These are phyloP conservation scores for Diacarnus erythraeanus DNA, from an alignment of 37 sponge, comb jelly and placozoan genomes.

Conservation along the genomic window DNA sequence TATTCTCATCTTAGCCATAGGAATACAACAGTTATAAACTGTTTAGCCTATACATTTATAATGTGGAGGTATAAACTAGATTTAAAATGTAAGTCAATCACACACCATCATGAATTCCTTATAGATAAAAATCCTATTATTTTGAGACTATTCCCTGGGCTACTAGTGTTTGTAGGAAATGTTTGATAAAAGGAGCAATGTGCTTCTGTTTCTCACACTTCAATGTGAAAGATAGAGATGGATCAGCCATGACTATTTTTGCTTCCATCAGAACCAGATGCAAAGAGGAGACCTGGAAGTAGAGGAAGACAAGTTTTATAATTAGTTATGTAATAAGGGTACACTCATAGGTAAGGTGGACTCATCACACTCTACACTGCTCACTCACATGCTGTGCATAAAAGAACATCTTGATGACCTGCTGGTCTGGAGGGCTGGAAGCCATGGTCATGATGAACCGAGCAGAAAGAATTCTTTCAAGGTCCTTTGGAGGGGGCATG, in stretches of 20 bases:
- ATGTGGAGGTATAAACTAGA: no score
- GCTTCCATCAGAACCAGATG: conserved; percentile 76
- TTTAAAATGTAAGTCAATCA: no score
- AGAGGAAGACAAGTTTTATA: not conserved
- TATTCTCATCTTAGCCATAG: no score
- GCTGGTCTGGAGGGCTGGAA: conserved; percentile 77
- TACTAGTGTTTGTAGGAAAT: conserved; percentile 70
- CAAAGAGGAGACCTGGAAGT: conserved; percentile 61
- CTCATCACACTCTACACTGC: not conserved
- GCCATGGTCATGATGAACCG: conserved; percentile 83
- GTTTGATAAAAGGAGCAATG: conserved; percentile 48
- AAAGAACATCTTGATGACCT: conserved; percentile 78
- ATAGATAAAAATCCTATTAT: no score
- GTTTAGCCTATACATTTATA: no score
- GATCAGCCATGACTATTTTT: conserved; percentile 21
- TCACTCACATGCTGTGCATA: conserved; percentile 85
- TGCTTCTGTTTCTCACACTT: conserved; percentile 66
- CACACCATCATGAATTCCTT: no score
- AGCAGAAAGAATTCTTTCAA: conserved; percentile 55
- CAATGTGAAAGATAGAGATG: conserved; percentile 42
- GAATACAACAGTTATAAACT: no score
- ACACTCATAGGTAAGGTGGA: no score
- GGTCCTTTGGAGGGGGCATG: conserved; percentile 76
- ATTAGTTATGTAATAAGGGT: not conserved
- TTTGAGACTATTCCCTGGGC: not conserved